Evolutionary conservation across 2,888 invertebrate genomes (phyloP).

Genomic region (Drosophila tripunctata): DNA sequence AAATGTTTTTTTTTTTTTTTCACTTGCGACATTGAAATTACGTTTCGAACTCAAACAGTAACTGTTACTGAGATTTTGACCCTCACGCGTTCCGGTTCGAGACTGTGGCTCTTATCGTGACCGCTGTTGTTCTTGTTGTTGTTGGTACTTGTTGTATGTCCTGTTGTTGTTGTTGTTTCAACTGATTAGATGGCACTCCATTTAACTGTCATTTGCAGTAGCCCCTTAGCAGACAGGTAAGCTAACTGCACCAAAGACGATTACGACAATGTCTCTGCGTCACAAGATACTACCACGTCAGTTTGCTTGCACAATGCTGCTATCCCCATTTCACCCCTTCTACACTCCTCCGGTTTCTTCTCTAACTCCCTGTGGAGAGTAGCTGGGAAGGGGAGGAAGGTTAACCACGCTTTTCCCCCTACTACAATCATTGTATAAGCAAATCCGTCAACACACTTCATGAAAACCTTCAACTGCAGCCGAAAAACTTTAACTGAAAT

Average conservation of each 20-base stretch:
- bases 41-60: constrained; percentile 18
- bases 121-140: constrained; percentile 1
- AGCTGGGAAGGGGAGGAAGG: neutral
- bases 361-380: neutral
- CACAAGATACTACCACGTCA: constrained; percentile 19
- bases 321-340: neutral
- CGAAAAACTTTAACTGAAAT: constrained; percentile 11
- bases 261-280: constrained; percentile 39
- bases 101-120: neutral
- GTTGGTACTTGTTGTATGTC: neutral
- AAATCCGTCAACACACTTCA: neutral
- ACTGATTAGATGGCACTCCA: constrained; percentile 67
- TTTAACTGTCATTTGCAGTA: constrained; percentile 73
- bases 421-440: constrained; percentile 12
- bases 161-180: constrained; percentile 23
- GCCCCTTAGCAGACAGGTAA: constrained; percentile 16
- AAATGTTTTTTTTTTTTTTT: constrained; percentile 1
- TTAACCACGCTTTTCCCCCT: neutral
- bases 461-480: constrained; percentile 21
- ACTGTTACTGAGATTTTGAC: constrained; percentile 24
- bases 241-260: constrained; percentile 45
- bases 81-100: neutral
- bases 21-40: constrained; percentile 16
- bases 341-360: neutral
- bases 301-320: constrained; percentile 42